phyloP scores from a whole-genome alignment of 2,888 invertebrate species.

The Portevinia maculata region DNA sequence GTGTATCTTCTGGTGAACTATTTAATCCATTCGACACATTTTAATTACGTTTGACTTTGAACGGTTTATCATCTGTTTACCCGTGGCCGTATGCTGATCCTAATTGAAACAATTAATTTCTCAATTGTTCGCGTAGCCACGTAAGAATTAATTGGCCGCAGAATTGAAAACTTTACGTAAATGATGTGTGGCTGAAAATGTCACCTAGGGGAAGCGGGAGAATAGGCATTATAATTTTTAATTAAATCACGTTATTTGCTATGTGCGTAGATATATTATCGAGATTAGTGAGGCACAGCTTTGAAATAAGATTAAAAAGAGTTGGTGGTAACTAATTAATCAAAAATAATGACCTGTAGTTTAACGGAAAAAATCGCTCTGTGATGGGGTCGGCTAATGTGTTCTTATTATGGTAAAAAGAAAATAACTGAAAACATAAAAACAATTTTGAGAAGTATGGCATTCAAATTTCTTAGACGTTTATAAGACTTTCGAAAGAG shows the following conservation, averaged over 20 bases:
- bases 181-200: slow-evolving; percentile 43
- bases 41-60: slow-evolving; percentile 65
- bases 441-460: too few species aligned
- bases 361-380: too few species aligned
- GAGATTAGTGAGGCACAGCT: slow-evolving; percentile 26
- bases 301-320: slow-evolving; percentile 1
- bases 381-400: too few species aligned
- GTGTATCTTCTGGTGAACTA: background rate
- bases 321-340: slow-evolving; percentile 25
- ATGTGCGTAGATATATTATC: slow-evolving; percentile 24
- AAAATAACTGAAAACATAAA: too few species aligned
- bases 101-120: slow-evolving; percentile 71
- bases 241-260: slow-evolving; percentile 36
- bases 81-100: slow-evolving; percentile 9
- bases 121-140: slow-evolving; percentile 57
- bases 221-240: background rate
- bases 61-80: slow-evolving; percentile 61
- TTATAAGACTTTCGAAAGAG: too few species aligned
- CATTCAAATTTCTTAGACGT: too few species aligned
- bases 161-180: slow-evolving; percentile 53
- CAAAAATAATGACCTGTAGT: background rate
- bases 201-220: background rate
- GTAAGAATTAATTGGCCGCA: slow-evolving; percentile 57
- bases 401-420: too few species aligned
- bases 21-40: slow-evolving; percentile 25